A percentile compares a stretch with the other conserved stretches of the same genome.
These are phyloP conservation scores for Apogon hyalosoma DNA, from an alignment of 2,797 vertebrate genomes.

Conservation along the genomic window DNA sequence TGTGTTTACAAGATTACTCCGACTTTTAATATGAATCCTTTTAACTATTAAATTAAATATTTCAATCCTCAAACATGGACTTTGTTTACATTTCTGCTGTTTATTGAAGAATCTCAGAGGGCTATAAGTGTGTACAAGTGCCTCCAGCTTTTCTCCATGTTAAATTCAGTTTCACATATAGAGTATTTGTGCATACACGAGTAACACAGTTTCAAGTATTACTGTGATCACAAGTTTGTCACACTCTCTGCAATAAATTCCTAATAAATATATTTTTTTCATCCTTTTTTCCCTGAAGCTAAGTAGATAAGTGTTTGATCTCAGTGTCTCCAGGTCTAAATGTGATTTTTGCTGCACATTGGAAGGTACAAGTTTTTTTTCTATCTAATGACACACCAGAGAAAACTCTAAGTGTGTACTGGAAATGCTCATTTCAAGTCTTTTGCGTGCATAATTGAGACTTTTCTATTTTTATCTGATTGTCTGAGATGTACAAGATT, in stretches of 20 bases:
- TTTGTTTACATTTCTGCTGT: constrained; percentile 6
- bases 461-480: constrained; percentile 21
- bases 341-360: too few relatives aligned
- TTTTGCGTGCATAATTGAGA: background rate
- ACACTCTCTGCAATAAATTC: background rate
- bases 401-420: constrained; percentile 10
- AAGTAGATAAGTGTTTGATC: too few relatives aligned
- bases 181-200: too few relatives aligned
- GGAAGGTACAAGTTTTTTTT: background rate
- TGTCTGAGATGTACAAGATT: constrained; percentile 30
- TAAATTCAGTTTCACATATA: too few relatives aligned
- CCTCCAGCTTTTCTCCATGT: too few relatives aligned
- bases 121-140: background rate
- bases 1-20: background rate
- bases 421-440: background rate
- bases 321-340: too few relatives aligned
- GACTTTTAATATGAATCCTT: too few relatives aligned
- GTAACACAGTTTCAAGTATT: too few relatives aligned
- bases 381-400: background rate
- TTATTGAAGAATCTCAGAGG: constrained; percentile 4
- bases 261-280: background rate
- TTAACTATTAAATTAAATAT: too few relatives aligned
- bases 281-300: background rate
- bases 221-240: background rate
- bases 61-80: background rate